A percentile compares a stretch with the other conserved stretches of the same genome.
Evolutionary conservation across 2,888 invertebrate genomes (phyloP).

Genomic region (Xylocampa areola): DNA sequence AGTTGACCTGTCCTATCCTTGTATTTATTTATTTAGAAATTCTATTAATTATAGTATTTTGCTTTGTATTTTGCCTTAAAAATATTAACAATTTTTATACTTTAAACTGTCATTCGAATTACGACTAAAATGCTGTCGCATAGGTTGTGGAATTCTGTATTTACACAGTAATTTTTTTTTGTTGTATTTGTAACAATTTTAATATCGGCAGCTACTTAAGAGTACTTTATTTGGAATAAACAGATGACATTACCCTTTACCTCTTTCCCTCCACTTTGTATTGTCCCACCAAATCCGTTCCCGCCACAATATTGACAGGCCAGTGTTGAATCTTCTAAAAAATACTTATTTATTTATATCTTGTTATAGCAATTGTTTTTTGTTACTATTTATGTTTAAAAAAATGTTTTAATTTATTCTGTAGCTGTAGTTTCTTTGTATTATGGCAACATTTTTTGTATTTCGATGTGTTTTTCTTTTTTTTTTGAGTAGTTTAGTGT

Average conservation of each 20-base stretch:
- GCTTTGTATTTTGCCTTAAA: slow-evolving; percentile 86
- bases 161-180: slow-evolving; percentile 76
- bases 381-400: slow-evolving; percentile 86
- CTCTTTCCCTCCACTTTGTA: slow-evolving; percentile 53
- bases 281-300: slow-evolving; percentile 65
- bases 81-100: slow-evolving; percentile 71
- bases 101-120: slow-evolving; percentile 56
- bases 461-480: slow-evolving; percentile 74
- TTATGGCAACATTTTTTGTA: slow-evolving; percentile 74
- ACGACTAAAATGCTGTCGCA: slow-evolving; percentile 64
- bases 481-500: slow-evolving; percentile 82
- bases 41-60: slow-evolving; percentile 77
- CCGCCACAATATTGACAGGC: slow-evolving; percentile 89
- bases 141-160: slow-evolving; percentile 80
- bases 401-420: slow-evolving; percentile 88
- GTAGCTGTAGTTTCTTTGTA: slow-evolving; percentile 78
- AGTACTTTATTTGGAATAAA: slow-evolving; percentile 86
- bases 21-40: slow-evolving; percentile 84
- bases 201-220: slow-evolving; percentile 88
- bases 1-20: slow-evolving; percentile 78
- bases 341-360: slow-evolving; percentile 85
- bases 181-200: slow-evolving; percentile 83
- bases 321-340: slow-evolving; percentile 86
- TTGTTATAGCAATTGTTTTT: slow-evolving; percentile 86
- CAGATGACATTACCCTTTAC: slow-evolving; percentile 80